Conservation (phyloP, 2,888 invertebrate genomes). For the Protonemura montana region DNA sequence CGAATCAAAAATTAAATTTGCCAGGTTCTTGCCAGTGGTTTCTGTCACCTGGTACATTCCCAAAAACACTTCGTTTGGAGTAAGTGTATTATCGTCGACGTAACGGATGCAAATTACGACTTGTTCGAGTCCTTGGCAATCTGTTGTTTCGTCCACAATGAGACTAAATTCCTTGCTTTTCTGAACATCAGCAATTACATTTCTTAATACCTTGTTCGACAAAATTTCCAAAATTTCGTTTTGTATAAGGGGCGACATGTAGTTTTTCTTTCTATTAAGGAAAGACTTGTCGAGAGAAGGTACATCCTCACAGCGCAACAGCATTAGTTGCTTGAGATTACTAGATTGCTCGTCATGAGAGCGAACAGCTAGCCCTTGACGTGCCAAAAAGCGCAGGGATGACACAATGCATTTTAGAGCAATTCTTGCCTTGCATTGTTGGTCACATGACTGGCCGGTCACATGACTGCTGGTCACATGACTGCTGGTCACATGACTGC, state of each 20-base stretch:
- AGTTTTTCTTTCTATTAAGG: slow-evolving; percentile 29
- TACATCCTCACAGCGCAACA: slow-evolving; percentile 26
- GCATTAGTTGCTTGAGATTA: slow-evolving; percentile 29
- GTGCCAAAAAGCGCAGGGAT: slow-evolving; percentile 33
- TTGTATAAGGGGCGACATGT: slow-evolving; percentile 35
- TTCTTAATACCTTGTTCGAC: slow-evolving; percentile 28
- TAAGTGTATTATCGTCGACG: slow-evolving; percentile 7
- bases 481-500: too few relatives aligned
- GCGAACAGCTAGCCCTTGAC: slow-evolving; percentile 34
- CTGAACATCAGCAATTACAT: slow-evolving; percentile 26
- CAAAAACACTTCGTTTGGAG: slow-evolving; percentile 40
- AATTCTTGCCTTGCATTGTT: background rate
- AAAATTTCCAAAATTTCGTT: slow-evolving; percentile 30
- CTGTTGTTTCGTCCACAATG: slow-evolving; percentile 39
- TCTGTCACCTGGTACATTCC: slow-evolving; percentile 35
- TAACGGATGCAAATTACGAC: slow-evolving; percentile 38
- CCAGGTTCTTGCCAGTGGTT: slow-evolving; percentile 30
- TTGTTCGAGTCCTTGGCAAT: slow-evolving; percentile 28
- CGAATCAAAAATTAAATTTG: slow-evolving; percentile 39
- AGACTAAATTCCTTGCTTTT: slow-evolving; percentile 28
- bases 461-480: too few relatives aligned
- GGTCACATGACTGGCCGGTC: too few relatives aligned
- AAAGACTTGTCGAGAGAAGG: slow-evolving; percentile 30
- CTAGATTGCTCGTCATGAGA: slow-evolving; percentile 31
- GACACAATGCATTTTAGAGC: slow-evolving; percentile 22